phyloP scores from a whole-genome alignment of 2,797 vertebrate species.

The Coranthus polyacanthus region DNA sequence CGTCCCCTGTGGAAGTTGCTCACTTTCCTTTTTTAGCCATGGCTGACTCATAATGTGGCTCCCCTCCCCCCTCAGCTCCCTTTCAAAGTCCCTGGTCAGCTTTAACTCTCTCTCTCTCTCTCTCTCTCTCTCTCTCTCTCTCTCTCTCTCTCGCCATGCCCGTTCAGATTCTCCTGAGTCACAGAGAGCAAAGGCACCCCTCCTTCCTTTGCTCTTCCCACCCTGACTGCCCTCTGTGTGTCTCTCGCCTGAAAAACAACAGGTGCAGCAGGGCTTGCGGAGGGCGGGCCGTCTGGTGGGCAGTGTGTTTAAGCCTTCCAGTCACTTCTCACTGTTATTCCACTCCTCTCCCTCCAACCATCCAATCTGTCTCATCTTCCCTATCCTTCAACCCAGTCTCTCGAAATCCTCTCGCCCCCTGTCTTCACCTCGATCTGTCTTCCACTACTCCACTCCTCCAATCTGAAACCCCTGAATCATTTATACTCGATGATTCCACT shows the following conservation, averaged over 20 bases:
- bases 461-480: constrained; percentile 18
- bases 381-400: constrained; percentile 33
- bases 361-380: constrained; percentile 50
- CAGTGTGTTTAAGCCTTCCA: constrained; percentile 37
- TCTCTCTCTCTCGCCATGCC: constrained; percentile 24
- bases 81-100: constrained; percentile 58
- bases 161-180: constrained; percentile 83
- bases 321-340: constrained; percentile 65
- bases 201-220: constrained; percentile 1
- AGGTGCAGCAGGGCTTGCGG: constrained; percentile 70
- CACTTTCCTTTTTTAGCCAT: constrained; percentile 82
- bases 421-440: constrained; percentile 14
- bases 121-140: neutral
- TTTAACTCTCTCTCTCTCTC: constrained; percentile 24
- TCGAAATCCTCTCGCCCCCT: constrained; percentile 43
- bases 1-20: constrained; percentile 63
- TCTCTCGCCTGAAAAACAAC: constrained; percentile 77
- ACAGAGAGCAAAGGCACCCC: constrained; percentile 63
- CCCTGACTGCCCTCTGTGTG: constrained; percentile 2
- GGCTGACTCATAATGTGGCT: constrained; percentile 77
- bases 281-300: constrained; percentile 66
- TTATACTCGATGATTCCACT: constrained; percentile 15
- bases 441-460: constrained; percentile 11
- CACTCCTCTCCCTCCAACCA: constrained; percentile 53
- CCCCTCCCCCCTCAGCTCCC: constrained; percentile 13